Percentiles rank a stretch among this genome's conserved stretches.
Evolutionary conservation across 1,140 invertebrate species (phyloP).

Genomic region (Wiebesia pumilae): DNA sequence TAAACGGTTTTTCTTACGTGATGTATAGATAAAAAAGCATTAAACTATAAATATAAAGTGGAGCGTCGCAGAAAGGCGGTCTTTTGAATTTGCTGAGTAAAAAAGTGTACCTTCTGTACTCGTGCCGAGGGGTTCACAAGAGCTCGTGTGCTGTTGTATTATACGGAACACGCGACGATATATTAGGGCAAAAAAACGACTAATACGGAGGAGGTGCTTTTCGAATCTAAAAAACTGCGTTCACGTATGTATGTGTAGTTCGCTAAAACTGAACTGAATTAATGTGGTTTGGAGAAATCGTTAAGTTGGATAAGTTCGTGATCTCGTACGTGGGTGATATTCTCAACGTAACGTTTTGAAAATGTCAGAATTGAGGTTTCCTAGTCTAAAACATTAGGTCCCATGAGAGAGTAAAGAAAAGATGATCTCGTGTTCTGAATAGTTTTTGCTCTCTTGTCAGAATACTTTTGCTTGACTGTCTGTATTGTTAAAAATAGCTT

Average conservation of each 20-base stretch:
- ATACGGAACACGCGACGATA: slow-evolving; percentile 34
- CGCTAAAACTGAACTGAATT: not conserved
- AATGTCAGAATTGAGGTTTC: slow-evolving; percentile 16
- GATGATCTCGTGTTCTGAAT: not conserved
- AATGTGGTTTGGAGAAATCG: not conserved
- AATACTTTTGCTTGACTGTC: not conserved
- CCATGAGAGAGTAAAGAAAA: not conserved
- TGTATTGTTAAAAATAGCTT: slow-evolving; percentile 24
- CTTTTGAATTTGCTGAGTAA: slow-evolving; percentile 26
- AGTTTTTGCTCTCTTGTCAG: not conserved
- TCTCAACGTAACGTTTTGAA: not conserved
- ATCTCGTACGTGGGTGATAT: not conserved
- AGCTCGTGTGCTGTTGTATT: slow-evolving; percentile 25
- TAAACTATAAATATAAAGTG: slow-evolving; percentile 11
- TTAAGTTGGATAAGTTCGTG: not conserved
- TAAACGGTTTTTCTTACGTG: not conserved
- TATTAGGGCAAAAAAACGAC: slow-evolving; percentile 1
- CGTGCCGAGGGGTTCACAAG: slow-evolving; percentile 18
- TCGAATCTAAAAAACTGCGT: not conserved
- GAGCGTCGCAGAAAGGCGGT: slow-evolving; percentile 7
- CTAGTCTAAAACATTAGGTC: slow-evolving; percentile 23
- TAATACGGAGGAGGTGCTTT: not conserved
- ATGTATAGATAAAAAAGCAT: not conserved
- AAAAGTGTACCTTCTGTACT: slow-evolving; percentile 35
- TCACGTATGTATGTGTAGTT: not conserved